A percentile compares a stretch with the other conserved stretches of the same genome.
Evolutionary conservation across 2,888 invertebrate genomes (phyloP).

Genomic region (Tanypteryx hageni): DNA sequence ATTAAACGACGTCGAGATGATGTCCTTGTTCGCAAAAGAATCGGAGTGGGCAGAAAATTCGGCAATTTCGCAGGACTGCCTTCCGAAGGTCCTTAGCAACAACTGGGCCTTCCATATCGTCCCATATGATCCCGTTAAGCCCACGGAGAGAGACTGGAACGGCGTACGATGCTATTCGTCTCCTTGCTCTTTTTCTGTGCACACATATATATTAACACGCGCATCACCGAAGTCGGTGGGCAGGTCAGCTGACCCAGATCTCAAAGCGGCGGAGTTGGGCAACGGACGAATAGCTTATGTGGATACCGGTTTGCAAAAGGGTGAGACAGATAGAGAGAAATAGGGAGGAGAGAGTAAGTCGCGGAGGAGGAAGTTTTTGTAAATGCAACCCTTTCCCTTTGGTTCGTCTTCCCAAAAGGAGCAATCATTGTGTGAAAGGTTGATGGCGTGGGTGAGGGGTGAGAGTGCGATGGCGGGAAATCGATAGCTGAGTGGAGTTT

Average conservation of each 20-base stretch:
- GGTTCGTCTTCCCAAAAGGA: background rate
- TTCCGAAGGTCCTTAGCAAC: slow-evolving; percentile 26
- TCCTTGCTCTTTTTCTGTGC: background rate
- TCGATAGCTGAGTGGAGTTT: background rate
- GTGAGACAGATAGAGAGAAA: background rate
- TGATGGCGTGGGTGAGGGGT: background rate
- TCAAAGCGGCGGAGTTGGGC: slow-evolving; percentile 3
- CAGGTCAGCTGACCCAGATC: slow-evolving; percentile 26
- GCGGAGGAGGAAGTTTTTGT: background rate
- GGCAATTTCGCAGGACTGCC: background rate
- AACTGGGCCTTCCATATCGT: background rate
- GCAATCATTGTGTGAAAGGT: background rate
- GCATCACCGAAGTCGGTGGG: background rate
- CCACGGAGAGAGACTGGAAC: background rate
- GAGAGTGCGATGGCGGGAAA: background rate
- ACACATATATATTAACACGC: background rate
- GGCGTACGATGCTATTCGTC: background rate
- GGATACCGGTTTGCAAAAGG: background rate
- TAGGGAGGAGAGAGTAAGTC: background rate
- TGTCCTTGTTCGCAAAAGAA: no score
- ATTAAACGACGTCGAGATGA: no score
- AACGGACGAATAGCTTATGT: background rate
- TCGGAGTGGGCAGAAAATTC: no score
- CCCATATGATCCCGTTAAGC: no score
- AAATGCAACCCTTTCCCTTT: background rate